A percentile compares a stretch with the other conserved stretches of the same genome.
phyloP scores from a whole-genome alignment of 2,113 vertebrate genomes.

The Lepisosteus osseus region DNA sequence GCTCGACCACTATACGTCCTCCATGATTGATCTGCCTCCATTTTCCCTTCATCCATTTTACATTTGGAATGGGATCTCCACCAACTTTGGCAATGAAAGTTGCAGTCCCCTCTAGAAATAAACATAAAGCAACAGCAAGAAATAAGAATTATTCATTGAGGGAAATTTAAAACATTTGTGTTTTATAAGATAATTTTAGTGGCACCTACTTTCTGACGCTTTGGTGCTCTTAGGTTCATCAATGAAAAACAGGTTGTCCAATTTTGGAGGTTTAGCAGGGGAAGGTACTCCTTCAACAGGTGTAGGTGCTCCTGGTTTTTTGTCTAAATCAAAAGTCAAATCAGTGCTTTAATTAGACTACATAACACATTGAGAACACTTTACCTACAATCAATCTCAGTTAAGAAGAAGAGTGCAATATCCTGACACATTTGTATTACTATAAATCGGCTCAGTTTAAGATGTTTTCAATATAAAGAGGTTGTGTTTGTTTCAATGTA shows the following conservation, averaged over 20 bases:
- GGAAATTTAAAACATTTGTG: background rate
- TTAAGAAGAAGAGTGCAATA: background rate
- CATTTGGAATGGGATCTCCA: slow-evolving; percentile 91
- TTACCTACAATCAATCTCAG: background rate
- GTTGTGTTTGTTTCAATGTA: too few relatives aligned
- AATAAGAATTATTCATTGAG: background rate
- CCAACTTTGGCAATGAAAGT: slow-evolving; percentile 96
- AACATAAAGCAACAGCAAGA: slow-evolving; percentile 15
- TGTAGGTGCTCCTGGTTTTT: slow-evolving; percentile 51
- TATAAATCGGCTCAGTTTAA: too few relatives aligned
- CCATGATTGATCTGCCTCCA: slow-evolving; percentile 96
- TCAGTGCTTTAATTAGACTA: background rate
- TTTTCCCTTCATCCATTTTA: slow-evolving; percentile 98
- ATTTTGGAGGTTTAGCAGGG: slow-evolving; percentile 66
- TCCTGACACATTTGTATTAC: too few relatives aligned
- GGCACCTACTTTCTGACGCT: slow-evolving; percentile 83
- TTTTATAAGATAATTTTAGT: slow-evolving; percentile 1
- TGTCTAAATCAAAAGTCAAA: slow-evolving; percentile 67
- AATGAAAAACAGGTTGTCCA: slow-evolving; percentile 89
- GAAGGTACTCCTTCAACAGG: slow-evolving; percentile 48
- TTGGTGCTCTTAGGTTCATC: slow-evolving; percentile 80
- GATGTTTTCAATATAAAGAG: too few relatives aligned
- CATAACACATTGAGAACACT: background rate
- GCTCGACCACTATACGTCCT: slow-evolving; percentile 81
- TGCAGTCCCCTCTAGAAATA: slow-evolving; percentile 78